Evolutionary conservation across 1,140 invertebrate genomes (phyloP), one percentile per base, ranked within the genome.

Genomic region (Drosophila santomea): DNA sequence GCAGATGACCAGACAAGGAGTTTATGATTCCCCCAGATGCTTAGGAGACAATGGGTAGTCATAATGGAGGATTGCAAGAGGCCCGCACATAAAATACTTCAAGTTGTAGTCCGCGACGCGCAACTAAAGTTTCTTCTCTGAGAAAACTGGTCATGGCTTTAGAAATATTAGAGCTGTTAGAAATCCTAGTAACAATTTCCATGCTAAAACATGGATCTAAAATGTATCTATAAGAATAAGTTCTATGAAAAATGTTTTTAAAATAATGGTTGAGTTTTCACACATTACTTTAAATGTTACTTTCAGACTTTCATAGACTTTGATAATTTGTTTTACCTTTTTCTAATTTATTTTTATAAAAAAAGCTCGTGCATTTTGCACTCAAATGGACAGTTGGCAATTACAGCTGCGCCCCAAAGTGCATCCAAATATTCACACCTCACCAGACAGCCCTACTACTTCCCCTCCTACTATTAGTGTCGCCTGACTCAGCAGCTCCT

Each of bases 11-110:
- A 54, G 50, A 56, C 64, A 57, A 48, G 6, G 44, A 69, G 51
- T 71, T 69, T 71, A 69, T 71, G 67, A 71, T 71, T 48, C 67
- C 67, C 44, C 50, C 67, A 69, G 67, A 71, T 48, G 67, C 35
- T 39, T 36, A 35, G 25, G 8, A 59, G 67, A 71, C 67, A 69
- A 71, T 71, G 64, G 67, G 36, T 14, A 23, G 25, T 71, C 66
- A 71, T 71, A 71, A 57, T 44, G 51, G 51, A 57, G 43, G 51
- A 12, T 32, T 20, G 14, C 1, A 32, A 57, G 20, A 43, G 15
- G 32, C 4, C 50, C 17, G 50, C 32, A 51, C 50, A 67, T 64
- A 44, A 64, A 64, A 64, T 61, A 43, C 51, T 36, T n/a, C 2
- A 44, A 51, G 28, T 1, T n/a, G 15, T 8, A 64, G 14, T 15